A percentile compares a stretch with the other conserved stretches of the same genome.
Conservation (phyloP, 2,797 vertebrate genomes). For the Micrastur ruficollis region DNA sequence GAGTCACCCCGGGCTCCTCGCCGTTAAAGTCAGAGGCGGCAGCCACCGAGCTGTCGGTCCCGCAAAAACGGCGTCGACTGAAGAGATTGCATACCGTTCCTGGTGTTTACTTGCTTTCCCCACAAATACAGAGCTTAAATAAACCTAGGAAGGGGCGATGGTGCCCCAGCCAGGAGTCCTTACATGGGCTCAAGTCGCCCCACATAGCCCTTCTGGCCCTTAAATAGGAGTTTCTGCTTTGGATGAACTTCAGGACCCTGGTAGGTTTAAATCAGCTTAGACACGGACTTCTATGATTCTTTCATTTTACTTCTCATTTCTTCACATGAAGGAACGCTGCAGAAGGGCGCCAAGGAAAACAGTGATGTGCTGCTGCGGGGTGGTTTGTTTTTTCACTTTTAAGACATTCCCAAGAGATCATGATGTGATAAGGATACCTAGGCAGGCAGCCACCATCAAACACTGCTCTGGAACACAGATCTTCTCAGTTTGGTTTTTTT, state of each 20-base stretch:
- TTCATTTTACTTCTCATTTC: neutral
- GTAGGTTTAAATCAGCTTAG: neutral
- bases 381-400: neutral
- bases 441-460: neutral
- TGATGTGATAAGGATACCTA: neutral
- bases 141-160: neutral
- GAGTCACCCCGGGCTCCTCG: neutral
- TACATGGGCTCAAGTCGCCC: neutral
- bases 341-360: neutral
- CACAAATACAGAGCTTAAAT: neutral
- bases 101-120: neutral
- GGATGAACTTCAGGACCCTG: neutral
- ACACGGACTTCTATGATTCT: neutral
- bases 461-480: neutral
- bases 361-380: neutral
- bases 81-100: neutral
- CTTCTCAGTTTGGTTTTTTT: neutral
- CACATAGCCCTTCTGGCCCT: neutral
- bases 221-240: neutral
- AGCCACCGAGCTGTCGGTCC: neutral
- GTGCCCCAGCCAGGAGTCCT: neutral
- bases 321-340: neutral
- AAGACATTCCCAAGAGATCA: neutral
- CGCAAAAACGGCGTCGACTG: neutral
- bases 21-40: neutral